A percentile compares a stretch with the other conserved stretches of the same genome.
These are phyloP conservation scores for Halichondria panicea DNA, from an alignment of 37 sponge, comb jelly and placozoan species.

Conservation along the genomic window DNA sequence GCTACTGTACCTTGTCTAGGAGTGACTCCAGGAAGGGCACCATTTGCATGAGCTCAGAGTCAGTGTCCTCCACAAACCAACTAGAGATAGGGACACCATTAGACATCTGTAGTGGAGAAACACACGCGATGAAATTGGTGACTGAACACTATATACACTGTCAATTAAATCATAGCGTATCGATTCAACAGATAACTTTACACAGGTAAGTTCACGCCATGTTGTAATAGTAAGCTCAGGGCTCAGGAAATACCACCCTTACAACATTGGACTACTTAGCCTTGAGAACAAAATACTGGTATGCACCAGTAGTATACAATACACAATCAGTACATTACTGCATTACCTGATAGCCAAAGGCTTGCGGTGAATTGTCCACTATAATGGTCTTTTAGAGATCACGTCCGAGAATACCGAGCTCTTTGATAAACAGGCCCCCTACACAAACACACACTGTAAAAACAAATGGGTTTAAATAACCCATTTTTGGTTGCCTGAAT, in stretches of 20 bases:
- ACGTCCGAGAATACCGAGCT: constrained; percentile 88
- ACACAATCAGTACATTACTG: background rate
- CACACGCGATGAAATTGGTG: background rate
- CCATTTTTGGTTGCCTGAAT: too few relatives aligned
- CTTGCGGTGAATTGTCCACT: constrained; percentile 95
- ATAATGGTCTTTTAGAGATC: constrained; percentile 95
- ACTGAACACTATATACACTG: too few relatives aligned
- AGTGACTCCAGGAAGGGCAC: constrained; percentile 90
- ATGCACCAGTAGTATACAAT: background rate
- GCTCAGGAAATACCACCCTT: too few relatives aligned
- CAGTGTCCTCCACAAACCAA: constrained; percentile 90
- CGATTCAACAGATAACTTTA: too few relatives aligned
- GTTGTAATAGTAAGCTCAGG: too few relatives aligned
- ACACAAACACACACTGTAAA: too few relatives aligned
- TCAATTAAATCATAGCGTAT: too few relatives aligned
- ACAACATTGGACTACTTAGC: too few relatives aligned
- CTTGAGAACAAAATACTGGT: too few relatives aligned
- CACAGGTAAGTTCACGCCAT: too few relatives aligned
- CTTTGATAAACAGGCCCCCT: constrained; percentile 91
- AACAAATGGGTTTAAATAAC: too few relatives aligned
- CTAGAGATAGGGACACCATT: constrained; percentile 97
- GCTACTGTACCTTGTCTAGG: constrained; percentile 48
- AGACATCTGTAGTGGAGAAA: constrained; percentile 66
- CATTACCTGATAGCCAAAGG: constrained; percentile 96
- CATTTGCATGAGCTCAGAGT: constrained; percentile 80